phyloP scores from a whole-genome alignment of 1,140 invertebrate species.

The Brachionus manjavacas region DNA sequence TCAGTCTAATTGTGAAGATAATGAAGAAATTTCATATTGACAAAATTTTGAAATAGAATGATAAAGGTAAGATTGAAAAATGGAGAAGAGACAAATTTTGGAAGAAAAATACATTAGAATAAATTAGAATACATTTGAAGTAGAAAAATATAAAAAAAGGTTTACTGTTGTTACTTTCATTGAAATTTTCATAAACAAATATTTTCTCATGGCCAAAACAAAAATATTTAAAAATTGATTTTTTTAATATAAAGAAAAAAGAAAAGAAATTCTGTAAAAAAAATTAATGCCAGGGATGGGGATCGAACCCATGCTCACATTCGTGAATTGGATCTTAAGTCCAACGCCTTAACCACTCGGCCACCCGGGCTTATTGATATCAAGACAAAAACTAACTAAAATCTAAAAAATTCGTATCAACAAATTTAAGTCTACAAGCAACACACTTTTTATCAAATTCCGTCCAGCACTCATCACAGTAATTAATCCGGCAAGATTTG shows the following conservation, averaged over 20 bases:
- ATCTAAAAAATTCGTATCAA: not conserved
- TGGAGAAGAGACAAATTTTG: too few species aligned
- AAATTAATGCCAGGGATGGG: slow-evolving; percentile 15
- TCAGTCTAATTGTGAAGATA: too few species aligned
- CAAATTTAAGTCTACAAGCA: not conserved
- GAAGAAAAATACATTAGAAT: too few species aligned
- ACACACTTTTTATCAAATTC: not conserved
- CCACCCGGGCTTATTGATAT: slow-evolving; percentile 10
- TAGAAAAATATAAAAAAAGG: not conserved
- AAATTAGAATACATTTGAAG: too few species aligned
- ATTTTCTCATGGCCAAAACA: too few species aligned
- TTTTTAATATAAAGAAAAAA: not conserved
- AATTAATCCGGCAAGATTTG: not conserved
- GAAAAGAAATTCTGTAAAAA: not conserved
- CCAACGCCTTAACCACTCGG: slow-evolving; percentile 39
- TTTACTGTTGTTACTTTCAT: not conserved
- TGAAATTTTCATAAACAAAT: too few species aligned
- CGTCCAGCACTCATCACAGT: slow-evolving; percentile 4
- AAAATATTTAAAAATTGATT: too few species aligned
- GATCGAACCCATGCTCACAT: slow-evolving; percentile 39
- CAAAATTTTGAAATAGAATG: too few species aligned
- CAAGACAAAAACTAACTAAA: not conserved
- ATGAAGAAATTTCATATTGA: too few species aligned
- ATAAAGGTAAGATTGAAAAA: too few species aligned
- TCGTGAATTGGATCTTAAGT: slow-evolving; percentile 40